Conservation (phyloP, 2,113 vertebrate species). For the Caracal caracal region DNA sequence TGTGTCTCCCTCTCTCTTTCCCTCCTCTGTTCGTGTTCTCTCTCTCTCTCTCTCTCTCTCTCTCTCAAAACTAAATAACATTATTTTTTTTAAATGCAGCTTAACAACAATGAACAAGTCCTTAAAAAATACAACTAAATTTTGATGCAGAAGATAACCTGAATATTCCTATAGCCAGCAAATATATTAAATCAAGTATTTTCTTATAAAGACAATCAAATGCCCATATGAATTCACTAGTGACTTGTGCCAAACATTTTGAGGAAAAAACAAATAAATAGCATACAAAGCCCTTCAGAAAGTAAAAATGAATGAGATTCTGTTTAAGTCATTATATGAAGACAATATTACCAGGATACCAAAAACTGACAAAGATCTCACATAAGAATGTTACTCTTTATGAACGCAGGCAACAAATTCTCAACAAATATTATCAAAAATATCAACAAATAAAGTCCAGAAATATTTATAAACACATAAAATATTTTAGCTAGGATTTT, state of each 20-base stretch:
- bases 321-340: neutral
- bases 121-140: neutral
- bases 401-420: neutral
- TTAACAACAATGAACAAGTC: neutral
- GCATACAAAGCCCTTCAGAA: neutral
- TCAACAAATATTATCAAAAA: neutral
- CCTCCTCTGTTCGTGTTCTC: too few species aligned
- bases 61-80: too few species aligned
- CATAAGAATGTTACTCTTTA: neutral
- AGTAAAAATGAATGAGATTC: neutral
- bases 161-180: neutral
- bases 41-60: too few species aligned
- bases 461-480: neutral
- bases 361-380: neutral
- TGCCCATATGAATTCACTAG: neutral
- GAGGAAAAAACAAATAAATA: neutral
- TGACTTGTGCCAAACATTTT: neutral
- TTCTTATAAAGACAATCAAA: neutral
- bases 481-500: neutral
- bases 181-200: neutral
- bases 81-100: too few species aligned
- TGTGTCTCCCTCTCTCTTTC: too few species aligned
- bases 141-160: neutral
- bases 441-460: neutral
- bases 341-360: neutral